Conservation (phyloP, 2,888 invertebrate genomes). For the Morinoia aosen region DNA sequence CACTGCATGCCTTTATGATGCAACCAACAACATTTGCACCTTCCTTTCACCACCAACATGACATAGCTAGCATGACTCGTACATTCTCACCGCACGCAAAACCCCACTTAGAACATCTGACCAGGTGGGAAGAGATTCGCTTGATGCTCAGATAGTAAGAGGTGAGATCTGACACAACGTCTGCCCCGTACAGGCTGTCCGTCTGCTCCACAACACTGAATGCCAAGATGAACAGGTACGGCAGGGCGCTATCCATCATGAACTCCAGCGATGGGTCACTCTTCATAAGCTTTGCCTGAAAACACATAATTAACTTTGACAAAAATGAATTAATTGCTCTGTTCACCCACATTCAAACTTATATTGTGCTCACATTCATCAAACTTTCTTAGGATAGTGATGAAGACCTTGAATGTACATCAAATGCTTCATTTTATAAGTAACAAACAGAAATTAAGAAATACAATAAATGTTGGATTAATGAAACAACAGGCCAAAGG, state of each 20-base stretch:
- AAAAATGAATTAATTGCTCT: neutral
- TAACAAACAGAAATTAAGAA: no score
- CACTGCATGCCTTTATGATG: neutral
- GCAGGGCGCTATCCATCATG: neutral
- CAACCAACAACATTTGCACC: neutral
- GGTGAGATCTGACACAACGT: neutral
- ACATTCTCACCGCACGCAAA: no score
- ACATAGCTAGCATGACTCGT: neutral
- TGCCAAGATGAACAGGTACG: conserved; percentile 13
- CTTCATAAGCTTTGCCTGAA: conserved; percentile 7
- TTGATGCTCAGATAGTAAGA: neutral
- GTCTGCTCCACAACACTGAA: conserved; percentile 45
- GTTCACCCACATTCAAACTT: neutral
- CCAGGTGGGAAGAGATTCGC: neutral
- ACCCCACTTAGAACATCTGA: neutral
- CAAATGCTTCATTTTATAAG: no score
- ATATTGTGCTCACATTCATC: neutral
- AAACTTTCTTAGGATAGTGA: no score
- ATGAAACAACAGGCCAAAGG: no score
- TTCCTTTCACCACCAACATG: neutral
- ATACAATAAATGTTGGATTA: no score
- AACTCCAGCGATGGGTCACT: neutral
- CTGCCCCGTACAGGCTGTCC: conserved; percentile 4
- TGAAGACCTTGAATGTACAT: no score
- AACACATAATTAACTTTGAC: neutral